Percentiles rank a stretch among this genome's conserved stretches.
Evolutionary conservation across 2,888 invertebrate genomes (phyloP).

Genomic region (Synergus japonicus): DNA sequence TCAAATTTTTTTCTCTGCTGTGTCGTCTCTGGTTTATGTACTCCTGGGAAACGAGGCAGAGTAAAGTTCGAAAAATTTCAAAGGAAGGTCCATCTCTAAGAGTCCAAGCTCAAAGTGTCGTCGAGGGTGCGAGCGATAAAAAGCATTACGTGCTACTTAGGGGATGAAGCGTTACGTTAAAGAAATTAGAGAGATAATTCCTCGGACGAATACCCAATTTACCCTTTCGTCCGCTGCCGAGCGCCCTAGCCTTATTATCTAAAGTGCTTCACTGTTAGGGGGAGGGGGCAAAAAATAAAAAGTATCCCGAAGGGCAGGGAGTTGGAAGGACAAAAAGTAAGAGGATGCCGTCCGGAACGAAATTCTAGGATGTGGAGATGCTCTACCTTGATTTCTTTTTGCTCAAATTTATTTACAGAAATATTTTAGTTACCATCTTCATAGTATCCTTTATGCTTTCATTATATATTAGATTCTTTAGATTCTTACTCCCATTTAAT

Average conservation of each 20-base stretch:
- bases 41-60: background rate
- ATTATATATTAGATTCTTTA: background rate
- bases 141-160: slow-evolving; percentile 39
- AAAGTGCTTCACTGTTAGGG: slow-evolving; percentile 73
- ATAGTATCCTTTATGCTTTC: too few species aligned
- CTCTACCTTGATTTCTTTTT: slow-evolving; percentile 61
- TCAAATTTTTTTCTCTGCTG: background rate
- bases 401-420: slow-evolving; percentile 72
- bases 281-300: slow-evolving; percentile 44
- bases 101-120: slow-evolving; percentile 37
- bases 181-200: slow-evolving; percentile 79
- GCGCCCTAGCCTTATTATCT: slow-evolving; percentile 76
- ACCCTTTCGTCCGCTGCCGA: slow-evolving; percentile 71
- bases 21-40: background rate
- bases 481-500: background rate
- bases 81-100: slow-evolving; percentile 26
- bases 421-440: slow-evolving; percentile 62
- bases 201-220: slow-evolving; percentile 77
- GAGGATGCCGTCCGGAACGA: slow-evolving; percentile 59
- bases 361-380: slow-evolving; percentile 57
- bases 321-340: slow-evolving; percentile 64
- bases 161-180: slow-evolving; percentile 77
- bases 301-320: slow-evolving; percentile 6
- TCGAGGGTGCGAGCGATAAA: slow-evolving; percentile 33
- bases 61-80: slow-evolving; percentile 1